Evolutionary conservation across 2,113 vertebrate species (phyloP).

Genomic region (Amblyornis subalaris): DNA sequence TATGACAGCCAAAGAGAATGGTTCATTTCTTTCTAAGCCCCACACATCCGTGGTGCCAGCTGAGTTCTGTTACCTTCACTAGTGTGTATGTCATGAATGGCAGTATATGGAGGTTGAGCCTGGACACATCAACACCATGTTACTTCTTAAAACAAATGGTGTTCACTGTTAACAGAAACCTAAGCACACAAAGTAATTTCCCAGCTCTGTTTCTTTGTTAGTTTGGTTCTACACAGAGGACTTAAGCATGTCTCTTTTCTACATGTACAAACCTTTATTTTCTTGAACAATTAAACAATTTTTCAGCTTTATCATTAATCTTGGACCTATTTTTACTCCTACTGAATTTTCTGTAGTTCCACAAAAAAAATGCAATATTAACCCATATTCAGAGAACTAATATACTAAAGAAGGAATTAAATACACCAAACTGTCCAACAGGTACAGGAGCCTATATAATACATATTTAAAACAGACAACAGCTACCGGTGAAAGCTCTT

Average conservation of each 20-base stretch:
- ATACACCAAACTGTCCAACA: not conserved
- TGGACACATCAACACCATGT: not conserved
- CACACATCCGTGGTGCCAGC: not conserved
- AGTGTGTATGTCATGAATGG: not conserved
- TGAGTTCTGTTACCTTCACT: not conserved
- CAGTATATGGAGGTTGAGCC: not conserved
- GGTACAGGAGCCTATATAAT: not conserved
- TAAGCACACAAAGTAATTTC: not conserved
- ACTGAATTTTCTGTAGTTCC: not conserved
- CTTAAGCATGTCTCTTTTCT: not conserved
- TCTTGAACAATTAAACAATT: not conserved
- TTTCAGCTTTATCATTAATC: not conserved
- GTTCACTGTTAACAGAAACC: not conserved
- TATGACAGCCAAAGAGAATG: not conserved
- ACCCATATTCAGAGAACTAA: not conserved
- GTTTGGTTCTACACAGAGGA: not conserved
- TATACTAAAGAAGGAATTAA: not conserved
- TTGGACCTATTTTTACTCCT: not conserved
- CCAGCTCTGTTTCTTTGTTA: not conserved
- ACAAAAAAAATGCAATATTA: not conserved
- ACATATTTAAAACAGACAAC: not conserved
- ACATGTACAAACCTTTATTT: not conserved
- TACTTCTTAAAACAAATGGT: not conserved
- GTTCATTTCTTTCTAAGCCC: not conserved
- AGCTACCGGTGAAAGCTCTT: not conserved